phyloP scores from a whole-genome alignment of 2,888 invertebrate species.

The Athetis lepigone region DNA sequence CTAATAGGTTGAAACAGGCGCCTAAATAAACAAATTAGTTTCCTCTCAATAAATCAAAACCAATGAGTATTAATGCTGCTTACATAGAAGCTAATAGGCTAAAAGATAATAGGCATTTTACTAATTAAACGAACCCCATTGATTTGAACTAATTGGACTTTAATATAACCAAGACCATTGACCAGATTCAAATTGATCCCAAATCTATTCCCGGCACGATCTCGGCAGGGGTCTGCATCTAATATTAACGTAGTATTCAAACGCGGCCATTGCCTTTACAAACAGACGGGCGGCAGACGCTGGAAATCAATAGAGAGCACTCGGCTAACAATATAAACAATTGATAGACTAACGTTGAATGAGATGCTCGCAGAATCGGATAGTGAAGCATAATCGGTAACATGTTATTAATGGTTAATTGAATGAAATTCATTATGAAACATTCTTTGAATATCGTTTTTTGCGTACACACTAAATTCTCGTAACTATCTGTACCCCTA shows the following conservation, averaged over 20 bases:
- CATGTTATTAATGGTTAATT: background rate
- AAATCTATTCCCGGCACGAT: slow-evolving; percentile 12
- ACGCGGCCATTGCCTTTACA: slow-evolving; percentile 36
- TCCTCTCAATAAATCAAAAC: background rate
- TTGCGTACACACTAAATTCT: too few species aligned
- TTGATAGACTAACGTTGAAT: slow-evolving; percentile 25
- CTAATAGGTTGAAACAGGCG: too few species aligned
- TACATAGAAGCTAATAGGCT: background rate
- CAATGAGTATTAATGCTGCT: background rate
- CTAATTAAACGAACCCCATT: too few species aligned
- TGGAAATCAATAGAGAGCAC: slow-evolving; percentile 35
- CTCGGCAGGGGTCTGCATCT: background rate
- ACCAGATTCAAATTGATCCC: background rate
- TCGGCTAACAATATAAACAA: slow-evolving; percentile 35
- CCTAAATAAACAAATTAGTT: too few species aligned
- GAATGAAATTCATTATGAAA: too few species aligned
- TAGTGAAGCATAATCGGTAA: too few species aligned
- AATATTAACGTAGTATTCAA: slow-evolving; percentile 31
- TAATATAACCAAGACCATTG: background rate
- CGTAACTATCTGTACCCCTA: too few species aligned
- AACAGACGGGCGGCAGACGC: slow-evolving; percentile 29
- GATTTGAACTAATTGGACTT: background rate
- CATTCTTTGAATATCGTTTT: too few species aligned
- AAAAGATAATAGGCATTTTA: too few species aligned
- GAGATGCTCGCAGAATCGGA: background rate